Conservation (phyloP, 2,113 vertebrate species). For the zebrafish (Danio rerio) region DNA sequence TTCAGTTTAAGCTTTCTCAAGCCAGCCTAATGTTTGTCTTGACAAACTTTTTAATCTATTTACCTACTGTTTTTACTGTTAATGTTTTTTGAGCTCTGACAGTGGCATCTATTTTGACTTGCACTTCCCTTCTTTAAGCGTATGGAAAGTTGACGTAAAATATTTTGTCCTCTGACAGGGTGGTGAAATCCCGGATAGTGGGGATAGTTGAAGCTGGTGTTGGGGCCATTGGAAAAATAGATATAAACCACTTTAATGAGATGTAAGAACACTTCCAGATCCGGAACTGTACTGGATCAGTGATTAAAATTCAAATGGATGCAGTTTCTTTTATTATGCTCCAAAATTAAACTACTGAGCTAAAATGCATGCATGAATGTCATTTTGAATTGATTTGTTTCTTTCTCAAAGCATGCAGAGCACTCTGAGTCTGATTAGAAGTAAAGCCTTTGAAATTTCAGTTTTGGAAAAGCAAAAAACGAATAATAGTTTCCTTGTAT, state of each 20-base stretch:
- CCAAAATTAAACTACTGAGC: neutral
- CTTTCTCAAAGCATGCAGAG: neutral
- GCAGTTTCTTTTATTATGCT: neutral
- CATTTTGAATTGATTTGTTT: neutral
- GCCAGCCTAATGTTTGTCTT: too few relatives aligned
- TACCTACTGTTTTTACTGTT: too few relatives aligned
- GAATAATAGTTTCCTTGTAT: conserved; percentile 8
- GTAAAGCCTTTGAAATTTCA: conserved; percentile 12
- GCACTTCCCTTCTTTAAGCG: too few relatives aligned
- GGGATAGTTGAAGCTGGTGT: neutral
- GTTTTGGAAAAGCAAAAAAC: conserved; percentile 3
- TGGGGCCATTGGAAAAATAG: neutral
- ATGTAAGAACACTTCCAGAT: conserved; percentile 14
- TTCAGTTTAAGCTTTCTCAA: too few relatives aligned
- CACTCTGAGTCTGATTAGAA: neutral
- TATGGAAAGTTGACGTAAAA: neutral
- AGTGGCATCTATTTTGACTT: too few relatives aligned
- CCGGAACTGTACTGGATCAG: neutral
- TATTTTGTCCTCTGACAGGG: conserved; percentile 20
- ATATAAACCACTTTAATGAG: conserved; percentile 9
- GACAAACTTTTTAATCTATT: too few relatives aligned
- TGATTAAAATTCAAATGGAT: neutral
- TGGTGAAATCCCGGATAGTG: neutral
- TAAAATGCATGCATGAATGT: too few relatives aligned
- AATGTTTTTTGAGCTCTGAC: too few relatives aligned